A percentile compares a stretch with the other conserved stretches of the same genome.
Conservation (phyloP, 2,888 invertebrate genomes). For the Aromia moschata region DNA sequence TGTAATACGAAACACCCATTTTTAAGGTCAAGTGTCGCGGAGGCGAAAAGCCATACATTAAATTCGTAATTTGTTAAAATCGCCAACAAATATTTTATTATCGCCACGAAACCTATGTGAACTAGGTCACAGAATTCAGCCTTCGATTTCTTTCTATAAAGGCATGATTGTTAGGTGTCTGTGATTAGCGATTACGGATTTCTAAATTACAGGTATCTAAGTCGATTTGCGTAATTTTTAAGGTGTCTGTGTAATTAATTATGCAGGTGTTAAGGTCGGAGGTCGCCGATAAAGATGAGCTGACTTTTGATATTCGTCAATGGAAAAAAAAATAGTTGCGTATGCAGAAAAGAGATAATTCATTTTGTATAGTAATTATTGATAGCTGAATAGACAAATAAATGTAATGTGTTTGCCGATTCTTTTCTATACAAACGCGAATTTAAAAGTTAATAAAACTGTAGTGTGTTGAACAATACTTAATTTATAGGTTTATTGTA, state of each 20-base stretch:
- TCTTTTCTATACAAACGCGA: too few species aligned
- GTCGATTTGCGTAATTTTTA: conserved; percentile 18
- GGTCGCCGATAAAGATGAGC: not conserved
- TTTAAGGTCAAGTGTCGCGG: conserved; percentile 20
- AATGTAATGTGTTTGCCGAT: too few species aligned
- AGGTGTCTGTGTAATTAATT: conserved; percentile 13
- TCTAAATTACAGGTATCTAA: conserved; percentile 23
- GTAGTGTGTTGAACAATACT: too few species aligned
- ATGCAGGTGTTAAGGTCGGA: conserved; percentile 2
- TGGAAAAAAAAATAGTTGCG: too few species aligned
- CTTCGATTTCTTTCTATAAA: conserved; percentile 19
- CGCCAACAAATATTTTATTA: conserved; percentile 8
- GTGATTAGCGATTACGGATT: conserved; percentile 17
- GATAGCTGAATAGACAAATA: too few species aligned
- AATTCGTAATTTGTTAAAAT: conserved; percentile 13
- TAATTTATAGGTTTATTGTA: too few species aligned
- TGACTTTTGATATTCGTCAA: too few species aligned
- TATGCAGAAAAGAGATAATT: too few species aligned
- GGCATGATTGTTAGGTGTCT: too few species aligned
- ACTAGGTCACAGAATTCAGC: conserved; percentile 13
- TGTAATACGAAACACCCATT: conserved; percentile 1
- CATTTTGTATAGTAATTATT: too few species aligned
- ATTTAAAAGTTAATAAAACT: too few species aligned
- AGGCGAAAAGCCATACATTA: conserved; percentile 1
- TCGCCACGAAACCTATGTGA: conserved; percentile 11